Evolutionary conservation across 2,113 vertebrate species (phyloP), one percentile per base, ranked within the genome.

Genomic region (Psittacula cyanocephala): DNA sequence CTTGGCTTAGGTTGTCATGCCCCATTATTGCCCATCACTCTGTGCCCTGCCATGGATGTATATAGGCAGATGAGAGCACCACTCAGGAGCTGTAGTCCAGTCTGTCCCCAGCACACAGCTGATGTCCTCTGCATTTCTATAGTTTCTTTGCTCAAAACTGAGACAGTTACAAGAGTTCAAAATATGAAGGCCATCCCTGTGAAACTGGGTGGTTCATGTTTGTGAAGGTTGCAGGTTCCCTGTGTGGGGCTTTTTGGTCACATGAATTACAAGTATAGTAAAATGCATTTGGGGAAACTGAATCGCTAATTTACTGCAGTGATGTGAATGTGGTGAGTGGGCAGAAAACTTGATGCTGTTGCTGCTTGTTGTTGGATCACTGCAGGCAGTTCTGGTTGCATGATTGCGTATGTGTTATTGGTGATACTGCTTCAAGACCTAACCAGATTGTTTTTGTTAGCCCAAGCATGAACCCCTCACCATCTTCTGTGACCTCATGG

Each of bases 401-500:
- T 16, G 35, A 41, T 24, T 80, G 13, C 31, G 3, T 24, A 11
- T 25, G 68, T 64, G 57, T 46, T 74, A 0, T 50, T 19, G 10
- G 25, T 47, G n/a, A 33, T 55, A 12, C 7, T 77, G 24, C 31
- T 80, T 72, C 69, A 70, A 2, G 67, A 43, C 46, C 79, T 96
- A 83, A 96, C 0, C 0, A 80, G 11, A 13, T 60, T 91, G 18
- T 79, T 86, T 81, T 93, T 78, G 23, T 97, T 81, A 99, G 99
- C 97, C 99, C 88, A 99, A 99, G 91, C 99, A 99, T 8, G 97
- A 97, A 46, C 99, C 99, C 92, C 98, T 99, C 90, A 98, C 71
- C 28, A 98, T 98, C 63, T 99, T 99, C 97, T 99, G 99, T 9
- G 99, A 99, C 65, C 98, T 99, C 78, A 99, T 99, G 98, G 99